Evolutionary conservation across 2,888 invertebrate genomes (phyloP).

Genomic region (Netelia melanura): DNA sequence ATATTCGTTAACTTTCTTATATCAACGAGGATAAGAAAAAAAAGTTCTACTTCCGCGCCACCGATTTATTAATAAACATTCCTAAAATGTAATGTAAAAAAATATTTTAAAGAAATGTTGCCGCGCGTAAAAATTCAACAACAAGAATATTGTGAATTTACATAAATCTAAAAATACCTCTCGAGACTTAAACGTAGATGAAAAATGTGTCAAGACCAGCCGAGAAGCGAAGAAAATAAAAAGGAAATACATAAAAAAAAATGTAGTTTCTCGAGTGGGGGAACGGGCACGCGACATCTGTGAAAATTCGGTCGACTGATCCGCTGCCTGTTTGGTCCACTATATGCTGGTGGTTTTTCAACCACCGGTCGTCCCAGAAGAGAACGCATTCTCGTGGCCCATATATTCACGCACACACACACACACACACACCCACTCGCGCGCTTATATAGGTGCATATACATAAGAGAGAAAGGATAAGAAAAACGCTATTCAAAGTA

Average conservation of each 20-base stretch:
- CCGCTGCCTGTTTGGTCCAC: constrained; percentile 34
- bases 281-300: constrained; percentile 73
- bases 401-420: not conserved
- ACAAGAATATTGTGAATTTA: too few species aligned
- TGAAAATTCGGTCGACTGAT: constrained; percentile 69
- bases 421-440: too few species aligned
- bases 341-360: constrained; percentile 39
- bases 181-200: not conserved
- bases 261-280: constrained; percentile 16
- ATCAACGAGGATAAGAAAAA: too few species aligned
- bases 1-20: too few species aligned
- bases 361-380: constrained; percentile 34
- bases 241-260: constrained; percentile 22
- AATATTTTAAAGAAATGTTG: too few species aligned
- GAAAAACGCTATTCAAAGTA: constrained; percentile 19
- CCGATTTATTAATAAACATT: too few species aligned
- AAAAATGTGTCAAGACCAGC: not conserved
- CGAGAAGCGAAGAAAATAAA: constrained; percentile 50
- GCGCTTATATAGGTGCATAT: not conserved
- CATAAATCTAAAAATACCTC: not conserved
- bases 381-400: constrained; percentile 1
- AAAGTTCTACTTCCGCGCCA: too few species aligned
- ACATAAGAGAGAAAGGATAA: not conserved
- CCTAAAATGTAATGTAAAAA: too few species aligned
- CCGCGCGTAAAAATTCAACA: too few species aligned